A percentile compares a stretch with the other conserved stretches of the same genome.
Evolutionary conservation across 2,113 vertebrate species (phyloP).

Genomic region (Pseudorhombus dupliciocellatus): DNA sequence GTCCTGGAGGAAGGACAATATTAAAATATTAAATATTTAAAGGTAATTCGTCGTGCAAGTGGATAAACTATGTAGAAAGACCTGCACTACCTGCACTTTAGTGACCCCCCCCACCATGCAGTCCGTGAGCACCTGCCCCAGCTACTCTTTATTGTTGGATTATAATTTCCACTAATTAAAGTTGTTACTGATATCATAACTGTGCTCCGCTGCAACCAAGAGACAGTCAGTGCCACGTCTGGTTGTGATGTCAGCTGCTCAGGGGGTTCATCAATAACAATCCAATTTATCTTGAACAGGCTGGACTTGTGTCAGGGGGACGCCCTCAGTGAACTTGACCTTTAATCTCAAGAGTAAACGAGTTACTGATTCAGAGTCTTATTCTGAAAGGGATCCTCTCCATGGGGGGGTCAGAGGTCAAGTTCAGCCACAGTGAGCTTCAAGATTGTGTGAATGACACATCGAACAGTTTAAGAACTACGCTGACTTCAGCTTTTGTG

Average conservation of each 20-base stretch:
- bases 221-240: constrained; percentile 48
- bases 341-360: neutral
- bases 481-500: neutral
- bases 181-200: neutral
- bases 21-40: neutral
- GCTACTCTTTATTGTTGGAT: constrained; percentile 1
- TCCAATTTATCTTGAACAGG: constrained; percentile 18
- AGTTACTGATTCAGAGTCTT: neutral
- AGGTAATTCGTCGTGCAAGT: constrained; percentile 24
- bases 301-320: neutral
- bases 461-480: neutral
- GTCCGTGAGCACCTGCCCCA: neutral
- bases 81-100: neutral
- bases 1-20: neutral
- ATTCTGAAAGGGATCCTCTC: neutral
- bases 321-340: neutral
- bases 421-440: constrained; percentile 13
- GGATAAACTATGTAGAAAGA: neutral
- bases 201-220: constrained; percentile 2
- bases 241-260: constrained; percentile 26
- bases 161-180: neutral
- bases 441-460: neutral
- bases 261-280: constrained; percentile 6
- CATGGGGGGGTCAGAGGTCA: constrained; percentile 18
- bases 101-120: neutral